A percentile compares a stretch with the other conserved stretches of the same genome.
Conservation (phyloP, 2,888 invertebrate species). For the Nomada ferruginata region DNA sequence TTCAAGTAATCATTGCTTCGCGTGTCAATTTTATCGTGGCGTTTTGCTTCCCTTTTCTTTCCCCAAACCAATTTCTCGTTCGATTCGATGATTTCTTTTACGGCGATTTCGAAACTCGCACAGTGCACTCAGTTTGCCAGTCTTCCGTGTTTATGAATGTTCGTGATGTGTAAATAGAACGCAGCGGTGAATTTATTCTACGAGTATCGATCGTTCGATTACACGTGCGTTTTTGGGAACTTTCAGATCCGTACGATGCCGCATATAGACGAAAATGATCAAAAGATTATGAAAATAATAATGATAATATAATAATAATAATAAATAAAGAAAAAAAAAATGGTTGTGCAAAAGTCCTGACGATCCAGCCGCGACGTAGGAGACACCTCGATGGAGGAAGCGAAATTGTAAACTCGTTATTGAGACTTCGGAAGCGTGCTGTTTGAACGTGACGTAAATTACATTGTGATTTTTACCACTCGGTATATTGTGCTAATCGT, state of each 20-base stretch:
- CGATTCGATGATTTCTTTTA: not conserved
- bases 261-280: constrained; percentile 34
- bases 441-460: constrained; percentile 68
- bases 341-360: constrained; percentile 58
- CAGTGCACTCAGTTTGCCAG: constrained; percentile 23
- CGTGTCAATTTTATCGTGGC: too few species aligned
- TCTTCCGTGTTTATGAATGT: constrained; percentile 54
- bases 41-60: too few species aligned
- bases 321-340: not conserved
- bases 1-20: constrained; percentile 24
- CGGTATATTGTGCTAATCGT: constrained; percentile 73
- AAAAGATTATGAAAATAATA: not conserved
- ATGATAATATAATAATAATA: too few species aligned
- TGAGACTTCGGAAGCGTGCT: constrained; percentile 52
- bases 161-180: constrained; percentile 46
- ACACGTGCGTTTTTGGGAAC: constrained; percentile 14
- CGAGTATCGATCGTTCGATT: constrained; percentile 6
- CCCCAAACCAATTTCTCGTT: not conserved
- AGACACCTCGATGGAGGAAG: constrained; percentile 10
- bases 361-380: constrained; percentile 21
- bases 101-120: constrained; percentile 1
- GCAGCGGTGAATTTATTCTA: constrained; percentile 26
- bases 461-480: constrained; percentile 72
- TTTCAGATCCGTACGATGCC: not conserved
- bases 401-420: constrained; percentile 46